Conservation (phyloP, 2,797 vertebrate species). For the Leptodactylus fallax region DNA sequence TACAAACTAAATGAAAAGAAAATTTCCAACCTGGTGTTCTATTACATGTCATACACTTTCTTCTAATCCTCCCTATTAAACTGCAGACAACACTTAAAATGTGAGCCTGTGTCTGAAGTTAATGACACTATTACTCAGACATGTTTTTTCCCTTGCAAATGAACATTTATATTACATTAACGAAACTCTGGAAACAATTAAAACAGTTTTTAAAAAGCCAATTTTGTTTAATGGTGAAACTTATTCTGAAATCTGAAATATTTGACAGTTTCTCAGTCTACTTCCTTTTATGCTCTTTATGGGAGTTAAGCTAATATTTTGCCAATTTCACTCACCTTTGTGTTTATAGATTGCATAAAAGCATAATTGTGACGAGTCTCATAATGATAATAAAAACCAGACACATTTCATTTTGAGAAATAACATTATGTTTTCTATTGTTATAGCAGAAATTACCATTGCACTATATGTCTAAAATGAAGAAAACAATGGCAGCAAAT, state of each 20-base stretch:
- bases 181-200: slow-evolving; percentile 62
- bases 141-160: slow-evolving; percentile 54
- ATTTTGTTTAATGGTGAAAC: slow-evolving; percentile 53
- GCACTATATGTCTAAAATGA: neutral
- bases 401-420: neutral
- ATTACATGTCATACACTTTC: slow-evolving; percentile 49
- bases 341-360: slow-evolving; percentile 45
- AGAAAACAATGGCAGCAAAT: neutral
- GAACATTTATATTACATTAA: slow-evolving; percentile 61
- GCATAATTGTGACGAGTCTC: neutral
- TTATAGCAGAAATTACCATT: neutral
- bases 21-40: slow-evolving; percentile 48
- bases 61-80: slow-evolving; percentile 59
- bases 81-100: slow-evolving; percentile 54
- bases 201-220: slow-evolving; percentile 51
- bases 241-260: slow-evolving; percentile 27
- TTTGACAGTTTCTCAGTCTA: slow-evolving; percentile 50
- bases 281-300: slow-evolving; percentile 34
- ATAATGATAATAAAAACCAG: slow-evolving; percentile 30
- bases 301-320: slow-evolving; percentile 25
- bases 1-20: slow-evolving; percentile 60
- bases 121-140: slow-evolving; percentile 63
- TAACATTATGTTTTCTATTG: neutral
- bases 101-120: slow-evolving; percentile 59
- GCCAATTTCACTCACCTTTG: slow-evolving; percentile 50